phyloP scores from a whole-genome alignment of 2,888 invertebrate genomes.

The Amphiduros pacificus region DNA sequence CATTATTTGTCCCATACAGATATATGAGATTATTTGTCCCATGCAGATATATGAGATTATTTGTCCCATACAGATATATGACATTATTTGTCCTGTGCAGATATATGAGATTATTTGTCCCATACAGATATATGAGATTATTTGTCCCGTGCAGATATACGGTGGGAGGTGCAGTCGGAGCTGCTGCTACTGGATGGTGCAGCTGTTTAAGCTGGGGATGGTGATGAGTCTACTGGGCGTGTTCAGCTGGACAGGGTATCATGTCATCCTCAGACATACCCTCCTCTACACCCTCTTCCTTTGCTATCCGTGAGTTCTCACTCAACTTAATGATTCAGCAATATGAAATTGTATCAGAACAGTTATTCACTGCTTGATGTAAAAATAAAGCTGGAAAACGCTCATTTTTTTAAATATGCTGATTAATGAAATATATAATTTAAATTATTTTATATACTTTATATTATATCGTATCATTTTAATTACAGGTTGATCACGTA shows the following conservation, averaged over 20 bases:
- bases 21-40: too few relatives aligned
- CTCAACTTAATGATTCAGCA: not conserved
- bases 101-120: too few relatives aligned
- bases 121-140: too few relatives aligned
- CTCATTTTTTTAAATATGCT: not conserved
- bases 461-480: not conserved
- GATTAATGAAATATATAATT: not conserved
- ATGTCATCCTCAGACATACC: slow-evolving; percentile 65
- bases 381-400: not conserved
- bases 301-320: slow-evolving; percentile 83
- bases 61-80: too few relatives aligned
- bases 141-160: too few relatives aligned
- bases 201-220: slow-evolving; percentile 35
- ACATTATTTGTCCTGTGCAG: too few relatives aligned
- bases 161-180: too few relatives aligned
- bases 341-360: not conserved
- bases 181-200: slow-evolving; percentile 42
- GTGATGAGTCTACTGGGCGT: slow-evolving; percentile 63
- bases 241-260: slow-evolving; percentile 69
- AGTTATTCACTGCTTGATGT: not conserved
- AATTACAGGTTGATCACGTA: slow-evolving; percentile 56
- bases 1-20: too few relatives aligned
- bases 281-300: slow-evolving; percentile 80
- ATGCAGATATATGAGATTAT: too few relatives aligned
- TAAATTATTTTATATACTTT: not conserved